Conservation (phyloP, 2,113 vertebrate species). For the Stigmatopora nigra region DNA sequence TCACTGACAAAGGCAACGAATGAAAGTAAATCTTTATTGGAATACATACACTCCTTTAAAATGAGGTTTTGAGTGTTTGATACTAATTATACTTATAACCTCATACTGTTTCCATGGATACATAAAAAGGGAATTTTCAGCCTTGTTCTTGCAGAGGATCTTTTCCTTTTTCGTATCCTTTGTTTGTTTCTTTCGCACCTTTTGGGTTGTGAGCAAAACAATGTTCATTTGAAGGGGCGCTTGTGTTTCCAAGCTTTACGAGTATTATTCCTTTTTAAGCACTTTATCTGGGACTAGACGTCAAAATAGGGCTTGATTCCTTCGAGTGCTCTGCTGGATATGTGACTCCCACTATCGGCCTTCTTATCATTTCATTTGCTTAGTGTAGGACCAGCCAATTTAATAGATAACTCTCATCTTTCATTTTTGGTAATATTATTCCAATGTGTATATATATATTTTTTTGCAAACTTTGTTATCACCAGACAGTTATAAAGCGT, state of each 20-base stretch:
- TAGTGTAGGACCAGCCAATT: conserved; percentile 33
- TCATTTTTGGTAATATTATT: conserved; percentile 38
- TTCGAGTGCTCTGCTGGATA: conserved; percentile 24
- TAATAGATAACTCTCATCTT: conserved; percentile 26
- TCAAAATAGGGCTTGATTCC: conserved; percentile 32
- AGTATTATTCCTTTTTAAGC: conserved; percentile 28
- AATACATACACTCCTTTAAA: neutral
- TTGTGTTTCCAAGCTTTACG: conserved; percentile 32
- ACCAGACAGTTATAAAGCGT: conserved; percentile 20
- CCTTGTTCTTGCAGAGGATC: neutral
- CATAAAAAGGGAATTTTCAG: neutral
- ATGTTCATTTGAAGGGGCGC: neutral
- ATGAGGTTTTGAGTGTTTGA: neutral
- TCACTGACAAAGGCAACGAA: no score
- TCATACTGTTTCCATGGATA: neutral
- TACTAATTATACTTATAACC: neutral
- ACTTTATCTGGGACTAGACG: conserved; percentile 28
- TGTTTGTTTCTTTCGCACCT: neutral
- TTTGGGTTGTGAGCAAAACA: neutral
- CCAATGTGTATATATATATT: conserved; percentile 39
- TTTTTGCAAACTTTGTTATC: conserved; percentile 29
- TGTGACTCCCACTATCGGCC: conserved; percentile 26
- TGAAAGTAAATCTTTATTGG: neutral
- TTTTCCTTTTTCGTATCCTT: neutral
- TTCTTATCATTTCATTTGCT: conserved; percentile 49